A percentile compares a stretch with the other conserved stretches of the same genome.
Conservation (phyloP, 1,140 invertebrate species). For the Neuroterus valhalla region DNA sequence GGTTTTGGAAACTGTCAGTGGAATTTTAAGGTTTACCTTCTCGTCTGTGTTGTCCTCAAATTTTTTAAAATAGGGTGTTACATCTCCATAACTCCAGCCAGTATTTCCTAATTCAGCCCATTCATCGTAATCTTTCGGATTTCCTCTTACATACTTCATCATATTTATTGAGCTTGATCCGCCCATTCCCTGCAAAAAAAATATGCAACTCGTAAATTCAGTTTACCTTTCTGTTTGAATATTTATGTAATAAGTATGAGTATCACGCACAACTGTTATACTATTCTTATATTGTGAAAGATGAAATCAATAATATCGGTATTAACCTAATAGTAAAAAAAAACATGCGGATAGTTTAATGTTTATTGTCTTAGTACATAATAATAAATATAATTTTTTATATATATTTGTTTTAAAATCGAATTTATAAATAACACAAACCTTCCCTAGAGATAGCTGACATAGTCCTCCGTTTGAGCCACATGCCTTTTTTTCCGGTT, state of each 20-base stretch:
- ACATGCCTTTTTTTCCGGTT: slow-evolving; percentile 2
- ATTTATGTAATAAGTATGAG: neutral
- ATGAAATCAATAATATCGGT: no score
- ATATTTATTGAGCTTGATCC: neutral
- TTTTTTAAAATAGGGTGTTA: slow-evolving; percentile 71
- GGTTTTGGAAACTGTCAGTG: neutral
- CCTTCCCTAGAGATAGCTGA: neutral
- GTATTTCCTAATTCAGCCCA: slow-evolving; percentile 68
- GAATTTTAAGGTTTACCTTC: slow-evolving; percentile 47
- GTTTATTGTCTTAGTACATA: no score
- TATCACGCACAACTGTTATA: neutral
- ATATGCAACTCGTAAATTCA: neutral
- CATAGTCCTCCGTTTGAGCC: neutral
- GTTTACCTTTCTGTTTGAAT: neutral
- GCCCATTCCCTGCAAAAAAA: neutral
- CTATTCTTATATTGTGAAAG: no score
- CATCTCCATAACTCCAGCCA: slow-evolving; percentile 77
- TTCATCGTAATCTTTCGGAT: slow-evolving; percentile 77
- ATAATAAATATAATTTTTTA: no score
- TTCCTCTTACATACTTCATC: slow-evolving; percentile 80
- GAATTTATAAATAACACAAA: neutral
- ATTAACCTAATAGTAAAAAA: no score
- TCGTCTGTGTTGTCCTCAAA: slow-evolving; percentile 58
- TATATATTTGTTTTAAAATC: no score
- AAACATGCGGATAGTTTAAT: no score